Base-by-base conservation (phyloP, 2,888 invertebrate genomes). In the Campaea margaritaria region DNA sequence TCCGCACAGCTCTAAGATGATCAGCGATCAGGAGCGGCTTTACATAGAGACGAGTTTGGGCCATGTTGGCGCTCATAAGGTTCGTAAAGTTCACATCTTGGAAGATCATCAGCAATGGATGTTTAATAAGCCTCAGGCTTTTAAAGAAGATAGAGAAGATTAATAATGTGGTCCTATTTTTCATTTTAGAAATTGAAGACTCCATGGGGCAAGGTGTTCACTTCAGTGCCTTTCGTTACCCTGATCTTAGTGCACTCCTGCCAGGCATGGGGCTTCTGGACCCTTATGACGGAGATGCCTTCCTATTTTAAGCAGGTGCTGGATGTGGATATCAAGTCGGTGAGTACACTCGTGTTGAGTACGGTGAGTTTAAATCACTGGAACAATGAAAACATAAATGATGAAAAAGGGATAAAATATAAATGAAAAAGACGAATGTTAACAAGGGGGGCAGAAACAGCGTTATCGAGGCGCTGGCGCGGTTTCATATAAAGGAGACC, bases 211-310 rank as follows among this genome's bases (percentile, higher is more conserved):
- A 73, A 83, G 0, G 94, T 96, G 13, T 52, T 73, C 15, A 73
- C 72, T 0, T 78, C 78, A 0, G 1, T 72, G 4, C 94, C 95
- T 0, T 93, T 95, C 72, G 84, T 93, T 74, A 89, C 94, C 0
- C 67, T 94, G 15, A 69, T 80, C 9, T 77, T 78, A 1, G 76
- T 76, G 0, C 78, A 95, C 69, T 91, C 93, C 59, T 94, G 94
- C 11, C 94, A 94, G 66, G 94, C 93, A 47, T 96, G 95, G 95
- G 95, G 95, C 1, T 95, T 94, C 78, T 95, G 94, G 89, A 95
- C 94, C 0, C 81, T 96, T 8, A 82, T 95, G 15, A 94, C 95
- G 0, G 93, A 95, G 79, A 94, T 95, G 68, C 95, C 96, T 0
- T 93, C 93, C 0, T 96, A 95, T 75, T 91, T 95, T 86, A 93